Conservation (phyloP, 2,888 invertebrate genomes). For the Agriopis aurantiaria region DNA sequence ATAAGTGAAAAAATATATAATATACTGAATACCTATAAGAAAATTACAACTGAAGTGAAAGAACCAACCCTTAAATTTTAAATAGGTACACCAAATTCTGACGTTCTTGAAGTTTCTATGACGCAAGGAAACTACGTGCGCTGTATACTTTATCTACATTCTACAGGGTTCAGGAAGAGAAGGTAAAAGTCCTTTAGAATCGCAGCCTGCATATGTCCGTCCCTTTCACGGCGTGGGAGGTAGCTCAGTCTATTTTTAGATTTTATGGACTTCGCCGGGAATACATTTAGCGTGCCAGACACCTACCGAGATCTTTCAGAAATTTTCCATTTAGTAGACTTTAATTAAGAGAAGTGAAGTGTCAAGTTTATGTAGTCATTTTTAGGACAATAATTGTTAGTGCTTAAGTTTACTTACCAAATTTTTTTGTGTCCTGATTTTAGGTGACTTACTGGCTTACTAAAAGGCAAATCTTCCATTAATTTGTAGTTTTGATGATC, state of each 20-base stretch:
- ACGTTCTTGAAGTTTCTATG: slow-evolving; percentile 29
- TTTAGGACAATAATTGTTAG: neutral
- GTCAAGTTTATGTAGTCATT: neutral
- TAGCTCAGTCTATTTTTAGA: slow-evolving; percentile 68
- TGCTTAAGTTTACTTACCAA: neutral
- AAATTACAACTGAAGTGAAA: neutral
- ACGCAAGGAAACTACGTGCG: slow-evolving; percentile 24
- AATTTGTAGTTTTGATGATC: neutral
- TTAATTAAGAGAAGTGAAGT: slow-evolving; percentile 9
- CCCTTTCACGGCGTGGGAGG: slow-evolving; percentile 55
- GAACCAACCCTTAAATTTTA: too few relatives aligned
- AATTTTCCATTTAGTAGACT: slow-evolving; percentile 16
- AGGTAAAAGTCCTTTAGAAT: slow-evolving; percentile 20
- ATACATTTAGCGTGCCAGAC: slow-evolving; percentile 24
- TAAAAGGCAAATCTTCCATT: neutral
- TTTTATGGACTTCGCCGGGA: slow-evolving; percentile 45
- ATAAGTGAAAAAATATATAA: too few relatives aligned
- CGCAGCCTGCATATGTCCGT: slow-evolving; percentile 38
- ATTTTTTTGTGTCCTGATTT: neutral
- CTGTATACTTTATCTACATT: slow-evolving; percentile 11
- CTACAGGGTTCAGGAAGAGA: slow-evolving; percentile 24
- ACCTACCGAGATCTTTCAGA: slow-evolving; percentile 15
- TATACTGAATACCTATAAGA: too few relatives aligned
- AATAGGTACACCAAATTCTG: neutral
- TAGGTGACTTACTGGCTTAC: too few relatives aligned